Base-by-base conservation (phyloP, 2,888 invertebrate genomes). In the Cistogaster globosa region DNA sequence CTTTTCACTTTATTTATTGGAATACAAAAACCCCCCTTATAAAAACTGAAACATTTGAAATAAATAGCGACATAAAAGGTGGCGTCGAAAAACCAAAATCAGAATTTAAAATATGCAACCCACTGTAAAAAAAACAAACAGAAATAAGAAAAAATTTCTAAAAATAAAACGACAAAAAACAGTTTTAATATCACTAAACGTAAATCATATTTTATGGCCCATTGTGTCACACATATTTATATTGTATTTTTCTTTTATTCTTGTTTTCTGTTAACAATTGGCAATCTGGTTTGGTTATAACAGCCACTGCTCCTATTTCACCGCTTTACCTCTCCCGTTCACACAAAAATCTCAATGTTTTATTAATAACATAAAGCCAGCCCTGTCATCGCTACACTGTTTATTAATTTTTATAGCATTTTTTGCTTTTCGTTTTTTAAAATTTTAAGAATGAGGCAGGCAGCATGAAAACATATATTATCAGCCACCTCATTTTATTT, bases 121-220 rank as follows among this genome's bases (percentile, higher is more conserved):
- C 18, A 72, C 62, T 51, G 57, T 22, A 26, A 77, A 32, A 14
- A 42, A 60, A 14, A n/a, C 77, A 65, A 67, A 65, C 63, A 83
- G 78, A 85, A 57, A 51, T 63, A 26, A 79, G 74, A 67, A 67
- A 80, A 83, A 84, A 86, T 36, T n/a, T 57, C 11, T n/a, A 42
- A 9, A 63, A 42, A 79, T 51, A 42, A 63, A 71, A 38, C 14
- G 62, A 58, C 38, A 60, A 57, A 38, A 77, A 77, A 72, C 88
- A 89, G 65, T 88, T 90, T 89, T 89, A 89, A 89, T 89, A 89
- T 90, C 88, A 88, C 87, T 84, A 87, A 90, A 89, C 89, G 92
- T 91, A 91, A 91, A 92, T 91, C 92, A 91, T 90, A 90, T 89
- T 90, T 89, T 89, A 89, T 89, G 88, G 89, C 89, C 86, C 87